Percentiles rank a stretch among this genome's conserved stretches.
These are phyloP conservation scores for Tuberolachnus salignus DNA, from an alignment of 2,888 invertebrate genomes.

Conservation along the genomic window DNA sequence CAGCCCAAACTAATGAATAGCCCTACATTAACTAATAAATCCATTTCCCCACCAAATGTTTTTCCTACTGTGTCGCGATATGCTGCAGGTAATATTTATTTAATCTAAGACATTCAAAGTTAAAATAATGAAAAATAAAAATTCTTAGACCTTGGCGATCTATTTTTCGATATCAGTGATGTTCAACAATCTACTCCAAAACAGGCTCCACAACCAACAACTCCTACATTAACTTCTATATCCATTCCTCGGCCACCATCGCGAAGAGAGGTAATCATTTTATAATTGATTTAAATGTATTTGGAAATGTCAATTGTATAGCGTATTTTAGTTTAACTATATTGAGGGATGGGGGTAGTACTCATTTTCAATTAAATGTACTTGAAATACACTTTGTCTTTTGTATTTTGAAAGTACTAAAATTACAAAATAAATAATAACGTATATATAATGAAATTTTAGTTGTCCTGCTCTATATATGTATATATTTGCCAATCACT, in stretches of 20 bases:
- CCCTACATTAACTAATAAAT: slow-evolving; percentile 68
- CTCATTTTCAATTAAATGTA: too few species aligned
- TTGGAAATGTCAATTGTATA: too few species aligned
- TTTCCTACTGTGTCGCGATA: slow-evolving; percentile 41
- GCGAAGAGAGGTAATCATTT: slow-evolving; percentile 71
- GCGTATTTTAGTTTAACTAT: too few species aligned
- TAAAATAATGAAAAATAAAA: background rate
- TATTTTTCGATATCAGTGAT: slow-evolving; percentile 85
- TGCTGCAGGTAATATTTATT: slow-evolving; percentile 52
- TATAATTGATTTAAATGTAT: background rate
- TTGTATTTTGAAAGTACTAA: too few species aligned
- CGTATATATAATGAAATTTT: too few species aligned
- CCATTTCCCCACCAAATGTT: slow-evolving; percentile 65
- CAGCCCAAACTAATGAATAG: slow-evolving; percentile 74
- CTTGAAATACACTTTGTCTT: too few species aligned
- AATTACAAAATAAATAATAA: too few species aligned
- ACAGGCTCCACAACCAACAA: slow-evolving; percentile 75
- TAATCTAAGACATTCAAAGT: background rate
- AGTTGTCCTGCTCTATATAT: too few species aligned
- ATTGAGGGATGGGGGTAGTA: too few species aligned
- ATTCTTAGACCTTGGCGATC: slow-evolving; percentile 71
- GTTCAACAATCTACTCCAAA: slow-evolving; percentile 71
- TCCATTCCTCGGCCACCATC: slow-evolving; percentile 90
- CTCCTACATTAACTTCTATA: slow-evolving; percentile 69
- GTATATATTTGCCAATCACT: too few species aligned